A percentile compares a stretch with the other conserved stretches of the same genome.
These are phyloP conservation scores for Neomicropteryx cornuta DNA, from an alignment of 1,140 invertebrate genomes.

Conservation along the genomic window DNA sequence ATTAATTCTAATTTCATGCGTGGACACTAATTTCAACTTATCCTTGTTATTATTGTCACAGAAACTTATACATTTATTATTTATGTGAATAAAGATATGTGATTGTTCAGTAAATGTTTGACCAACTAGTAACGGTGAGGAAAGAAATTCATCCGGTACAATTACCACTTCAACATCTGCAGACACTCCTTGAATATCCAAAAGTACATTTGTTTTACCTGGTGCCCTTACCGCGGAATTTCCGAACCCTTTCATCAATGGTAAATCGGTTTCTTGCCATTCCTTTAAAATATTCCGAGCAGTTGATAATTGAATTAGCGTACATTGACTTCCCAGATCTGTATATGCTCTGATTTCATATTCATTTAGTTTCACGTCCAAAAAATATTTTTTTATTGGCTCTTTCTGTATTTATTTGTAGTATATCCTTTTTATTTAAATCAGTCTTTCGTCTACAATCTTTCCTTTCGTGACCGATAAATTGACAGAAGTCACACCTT, in stretches of 20 bases:
- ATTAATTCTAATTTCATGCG: not conserved
- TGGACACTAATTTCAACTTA: not conserved
- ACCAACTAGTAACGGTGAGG: slow-evolving; percentile 9
- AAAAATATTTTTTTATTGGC: not conserved
- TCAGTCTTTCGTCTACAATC: not conserved
- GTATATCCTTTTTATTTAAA: not conserved
- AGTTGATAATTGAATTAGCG: not conserved
- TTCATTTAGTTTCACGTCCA: not conserved
- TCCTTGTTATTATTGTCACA: slow-evolving; percentile 3
- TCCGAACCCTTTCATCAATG: slow-evolving; percentile 2
- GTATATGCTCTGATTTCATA: not conserved
- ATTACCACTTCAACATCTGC: slow-evolving; percentile 1
- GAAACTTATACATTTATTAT: slow-evolving; percentile 3
- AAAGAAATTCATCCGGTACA: slow-evolving; percentile 9
- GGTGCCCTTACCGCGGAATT: not conserved
- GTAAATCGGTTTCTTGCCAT: not conserved
- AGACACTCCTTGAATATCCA: not conserved
- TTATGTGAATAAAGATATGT: slow-evolving; percentile 9
- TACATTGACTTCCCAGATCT: slow-evolving; percentile 4
- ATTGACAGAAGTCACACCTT: not conserved
- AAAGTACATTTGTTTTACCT: not conserved
- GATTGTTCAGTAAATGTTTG: slow-evolving; percentile 14
- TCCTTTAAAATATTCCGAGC: not conserved
- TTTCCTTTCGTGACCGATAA: not conserved
- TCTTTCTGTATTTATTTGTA: not conserved